Conservation (phyloP, 2,888 invertebrate species). For the Drosophila vallismaia region DNA sequence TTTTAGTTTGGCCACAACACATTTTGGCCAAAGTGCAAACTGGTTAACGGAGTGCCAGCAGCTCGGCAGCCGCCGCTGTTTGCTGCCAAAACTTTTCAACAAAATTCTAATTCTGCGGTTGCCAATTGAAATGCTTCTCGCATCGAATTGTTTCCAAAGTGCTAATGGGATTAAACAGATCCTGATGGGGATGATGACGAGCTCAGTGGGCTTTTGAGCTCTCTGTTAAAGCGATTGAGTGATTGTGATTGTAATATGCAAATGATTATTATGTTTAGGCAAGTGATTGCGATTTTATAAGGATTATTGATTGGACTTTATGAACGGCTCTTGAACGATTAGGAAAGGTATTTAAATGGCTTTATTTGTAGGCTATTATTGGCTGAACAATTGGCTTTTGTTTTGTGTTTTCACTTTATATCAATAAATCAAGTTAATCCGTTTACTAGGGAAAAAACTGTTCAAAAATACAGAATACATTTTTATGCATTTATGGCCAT, state of each 20-base stretch:
- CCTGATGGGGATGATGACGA: slow-evolving; percentile 5
- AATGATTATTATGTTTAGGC: neutral
- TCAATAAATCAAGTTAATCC: neutral
- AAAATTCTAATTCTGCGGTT: slow-evolving; percentile 40
- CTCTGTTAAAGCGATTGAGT: neutral
- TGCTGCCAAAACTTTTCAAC: slow-evolving; percentile 29
- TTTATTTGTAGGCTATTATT: neutral
- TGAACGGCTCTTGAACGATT: neutral
- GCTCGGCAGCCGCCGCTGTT: slow-evolving; percentile 2
- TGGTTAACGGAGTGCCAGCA: slow-evolving; percentile 25
- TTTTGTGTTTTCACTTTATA: neutral
- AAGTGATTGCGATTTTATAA: neutral
- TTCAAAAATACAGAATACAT: neutral
- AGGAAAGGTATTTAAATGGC: neutral
- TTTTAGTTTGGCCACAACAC: slow-evolving; percentile 23
- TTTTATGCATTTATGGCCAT: slow-evolving; percentile 4
- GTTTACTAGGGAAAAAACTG: neutral
- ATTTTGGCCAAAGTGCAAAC: slow-evolving; percentile 40
- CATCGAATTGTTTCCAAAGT: slow-evolving; percentile 40
- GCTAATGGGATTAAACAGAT: slow-evolving; percentile 39
- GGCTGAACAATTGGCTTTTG: neutral
- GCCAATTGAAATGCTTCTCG: slow-evolving; percentile 38
- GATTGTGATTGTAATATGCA: neutral
- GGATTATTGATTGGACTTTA: neutral
- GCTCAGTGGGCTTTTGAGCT: slow-evolving; percentile 9